Base-by-base conservation (phyloP, 2,113 vertebrate genomes). In the Lepisosteus osseus region DNA sequence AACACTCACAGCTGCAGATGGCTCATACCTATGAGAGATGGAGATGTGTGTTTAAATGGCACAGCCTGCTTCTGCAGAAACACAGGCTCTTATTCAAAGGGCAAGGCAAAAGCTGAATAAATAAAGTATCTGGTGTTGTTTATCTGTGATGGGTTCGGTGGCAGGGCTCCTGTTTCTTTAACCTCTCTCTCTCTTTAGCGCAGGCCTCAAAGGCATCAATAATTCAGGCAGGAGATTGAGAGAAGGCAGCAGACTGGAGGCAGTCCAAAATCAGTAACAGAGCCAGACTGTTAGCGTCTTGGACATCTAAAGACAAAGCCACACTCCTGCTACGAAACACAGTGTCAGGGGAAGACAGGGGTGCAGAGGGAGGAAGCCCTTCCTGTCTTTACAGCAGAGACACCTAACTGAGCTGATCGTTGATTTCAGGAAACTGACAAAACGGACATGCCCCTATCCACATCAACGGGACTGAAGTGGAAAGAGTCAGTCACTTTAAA, bases 101-200 rank as follows among this genome's bases (percentile, higher is more conserved):
- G 73, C 77, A 77, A 76, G 67, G 80, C 80, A 82, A 74, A 63
- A 17, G 83, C 86, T 93, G 84, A 92, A 93, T 92, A 91, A 91
- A 89, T 90, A 90, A 92, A 86, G 86, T 88, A 87, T 89, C 86
- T 87, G 83, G 85, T 91, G 87, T 88, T 89, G 85, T 84, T 83
- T 80, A 85, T 85, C 77, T 74, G 85, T 86, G 85, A 86, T 82
- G 77, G 83, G 86, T 89, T 89, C 80, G 80, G 71, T 65, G 70
- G 67, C 56, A 72, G 76, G 82, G 86, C 81, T 91, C 90, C 78
- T 77, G 54, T 91, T 89, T 89, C 89, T 85, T 83, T 84, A 85
- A 84, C 83, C 79, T 80, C 67, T 67, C n/a, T 65, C 66, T 61
- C 59, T 64, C 41, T 57, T 62, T 76, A 63, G 47, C 47, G 9